Conservation (phyloP, 2,797 vertebrate genomes). For the Clarias platycephalus region DNA sequence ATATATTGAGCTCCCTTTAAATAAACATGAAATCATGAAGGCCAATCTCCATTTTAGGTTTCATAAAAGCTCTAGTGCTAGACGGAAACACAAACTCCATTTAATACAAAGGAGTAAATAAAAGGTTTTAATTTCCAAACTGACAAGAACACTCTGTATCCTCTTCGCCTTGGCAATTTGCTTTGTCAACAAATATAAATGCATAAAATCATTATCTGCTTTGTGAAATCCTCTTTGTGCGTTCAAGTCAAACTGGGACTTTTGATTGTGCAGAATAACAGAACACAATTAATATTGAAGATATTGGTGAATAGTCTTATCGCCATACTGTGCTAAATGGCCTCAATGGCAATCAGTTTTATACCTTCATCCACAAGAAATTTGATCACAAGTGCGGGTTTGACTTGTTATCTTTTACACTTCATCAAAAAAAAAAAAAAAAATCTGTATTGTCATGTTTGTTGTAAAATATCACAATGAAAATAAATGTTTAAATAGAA, state of each 20-base stretch:
- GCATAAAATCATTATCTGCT: not conserved
- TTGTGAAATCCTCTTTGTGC: not conserved
- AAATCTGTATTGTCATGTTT: not conserved
- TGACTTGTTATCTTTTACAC: too few relatives aligned
- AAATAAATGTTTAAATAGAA: not conserved
- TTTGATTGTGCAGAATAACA: too few relatives aligned
- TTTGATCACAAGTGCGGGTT: too few relatives aligned
- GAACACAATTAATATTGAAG: too few relatives aligned
- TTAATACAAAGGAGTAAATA: not conserved
- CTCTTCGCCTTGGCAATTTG: not conserved
- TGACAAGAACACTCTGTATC: not conserved
- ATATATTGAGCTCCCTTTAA: conserved; percentile 24
- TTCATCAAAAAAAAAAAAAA: not conserved
- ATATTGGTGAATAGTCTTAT: too few relatives aligned
- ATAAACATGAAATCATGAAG: conserved; percentile 32
- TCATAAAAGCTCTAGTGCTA: conserved; percentile 6
- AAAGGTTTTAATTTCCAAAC: not conserved
- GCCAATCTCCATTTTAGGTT: conserved; percentile 35
- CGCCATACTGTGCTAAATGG: too few relatives aligned
- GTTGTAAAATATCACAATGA: not conserved
- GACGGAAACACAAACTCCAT: not conserved
- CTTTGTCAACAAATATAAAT: not conserved
- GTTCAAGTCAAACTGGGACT: too few relatives aligned
- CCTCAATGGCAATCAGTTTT: too few relatives aligned
- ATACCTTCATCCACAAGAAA: too few relatives aligned